phyloP scores from a whole-genome alignment of 2,797 vertebrate genomes.

The Labroides dimidiatus region DNA sequence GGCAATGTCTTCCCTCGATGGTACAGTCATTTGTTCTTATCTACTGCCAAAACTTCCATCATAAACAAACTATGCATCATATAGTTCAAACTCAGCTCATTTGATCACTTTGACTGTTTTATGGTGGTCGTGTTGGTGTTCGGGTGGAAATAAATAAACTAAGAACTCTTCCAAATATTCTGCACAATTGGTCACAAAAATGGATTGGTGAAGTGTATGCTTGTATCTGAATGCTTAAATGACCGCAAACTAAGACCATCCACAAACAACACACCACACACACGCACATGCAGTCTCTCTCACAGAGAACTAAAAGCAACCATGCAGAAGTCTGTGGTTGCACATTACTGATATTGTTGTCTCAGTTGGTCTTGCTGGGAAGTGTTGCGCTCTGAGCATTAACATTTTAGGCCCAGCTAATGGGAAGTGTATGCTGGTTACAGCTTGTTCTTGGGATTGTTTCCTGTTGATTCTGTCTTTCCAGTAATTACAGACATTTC shows the following conservation, averaged over 20 bases:
- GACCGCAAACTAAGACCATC: slow-evolving; percentile 3
- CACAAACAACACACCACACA: slow-evolving; percentile 5
- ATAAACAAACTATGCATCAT: not conserved
- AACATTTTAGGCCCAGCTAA: slow-evolving; percentile 51
- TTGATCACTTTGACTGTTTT: not conserved
- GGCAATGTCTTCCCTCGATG: slow-evolving; percentile 5
- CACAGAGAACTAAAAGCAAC: slow-evolving; percentile 21
- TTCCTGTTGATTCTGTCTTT: slow-evolving; percentile 50
- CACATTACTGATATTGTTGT: slow-evolving; percentile 47
- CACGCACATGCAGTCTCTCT: slow-evolving; percentile 4
- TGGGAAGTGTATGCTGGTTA: slow-evolving; percentile 52
- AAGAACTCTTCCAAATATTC: not conserved
- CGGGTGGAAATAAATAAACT: not conserved
- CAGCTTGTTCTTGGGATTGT: slow-evolving; percentile 44
- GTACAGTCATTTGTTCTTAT: not conserved
- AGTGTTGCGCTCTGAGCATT: slow-evolving; percentile 55
- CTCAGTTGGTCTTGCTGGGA: slow-evolving; percentile 29
- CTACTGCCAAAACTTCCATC: not conserved
- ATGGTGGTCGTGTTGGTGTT: no score
- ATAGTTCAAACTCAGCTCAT: not conserved
- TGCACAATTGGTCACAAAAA: not conserved
- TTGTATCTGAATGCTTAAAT: not conserved
- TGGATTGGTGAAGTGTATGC: not conserved
- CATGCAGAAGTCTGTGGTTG: slow-evolving; percentile 16
- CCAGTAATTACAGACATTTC: slow-evolving; percentile 43